Conservation (phyloP, 1,140 invertebrate genomes). For the Lanistes nyassanus region DNA sequence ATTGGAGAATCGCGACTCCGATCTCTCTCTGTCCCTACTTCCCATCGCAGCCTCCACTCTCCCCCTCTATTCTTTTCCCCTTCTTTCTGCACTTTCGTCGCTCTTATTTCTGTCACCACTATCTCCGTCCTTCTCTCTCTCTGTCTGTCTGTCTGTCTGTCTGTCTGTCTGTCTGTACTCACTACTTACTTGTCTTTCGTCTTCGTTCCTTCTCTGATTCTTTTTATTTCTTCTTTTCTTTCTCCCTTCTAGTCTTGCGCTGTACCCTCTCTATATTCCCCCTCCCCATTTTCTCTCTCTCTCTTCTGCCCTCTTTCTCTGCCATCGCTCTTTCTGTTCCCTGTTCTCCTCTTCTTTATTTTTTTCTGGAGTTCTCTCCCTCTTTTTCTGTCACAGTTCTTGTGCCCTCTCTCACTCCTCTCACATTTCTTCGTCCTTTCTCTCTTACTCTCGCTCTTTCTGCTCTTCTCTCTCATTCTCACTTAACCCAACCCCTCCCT, state of each 20-base stretch:
- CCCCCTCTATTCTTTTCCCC: not conserved
- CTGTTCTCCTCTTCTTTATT: not conserved
- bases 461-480: no score
- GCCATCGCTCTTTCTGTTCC: not conserved
- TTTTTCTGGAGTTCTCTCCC: not conserved
- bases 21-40: constrained; percentile 3
- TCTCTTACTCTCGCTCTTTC: no score
- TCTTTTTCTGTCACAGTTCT: not conserved
- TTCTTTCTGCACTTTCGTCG: not conserved
- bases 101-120: not conserved
- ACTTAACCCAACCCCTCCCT: no score
- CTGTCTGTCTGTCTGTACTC: no score
- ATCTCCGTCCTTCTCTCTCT: not conserved
- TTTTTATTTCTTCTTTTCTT: constrained; percentile 1
- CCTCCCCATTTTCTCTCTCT: not conserved
- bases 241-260: not conserved
- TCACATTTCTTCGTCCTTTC: no score
- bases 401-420: not conserved
- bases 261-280: not conserved
- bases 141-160: no score
- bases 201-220: not conserved
- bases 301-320: not conserved
- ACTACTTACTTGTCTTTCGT: no score
- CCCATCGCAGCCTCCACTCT: not conserved
- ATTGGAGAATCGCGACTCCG: not conserved